Base-by-base conservation (phyloP, 2,113 vertebrate species). In the Hemiprocne comata region DNA sequence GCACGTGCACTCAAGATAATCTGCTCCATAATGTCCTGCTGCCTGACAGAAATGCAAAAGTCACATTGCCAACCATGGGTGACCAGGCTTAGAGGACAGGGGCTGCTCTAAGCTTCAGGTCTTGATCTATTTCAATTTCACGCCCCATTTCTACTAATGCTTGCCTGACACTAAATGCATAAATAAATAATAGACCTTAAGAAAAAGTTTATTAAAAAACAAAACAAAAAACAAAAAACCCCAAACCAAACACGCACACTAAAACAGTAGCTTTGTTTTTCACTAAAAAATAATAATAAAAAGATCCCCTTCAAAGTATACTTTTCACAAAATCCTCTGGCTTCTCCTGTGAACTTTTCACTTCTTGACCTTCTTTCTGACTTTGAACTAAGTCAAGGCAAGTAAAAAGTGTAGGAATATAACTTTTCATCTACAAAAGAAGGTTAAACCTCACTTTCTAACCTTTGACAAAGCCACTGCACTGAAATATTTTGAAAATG, bases 21-120 rank as follows among this genome's bases (percentile, higher is more conserved):
- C 40, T 12, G 40, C 40, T 42, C 40, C 40, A 42, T 42, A 42
- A 19, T 65, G 33, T 61, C 20, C 54, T 65, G 17, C 29, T 93
- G 14, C 14, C 24, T 71, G 17, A 8, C 40, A 66, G 46, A 89
- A 74, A 73, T 2, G 4, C 9, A 70, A 86, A 93, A 42, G 11
- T 7, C 19, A 28, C 5, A 3, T 5, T 60, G 9, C 13, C 29
- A 80, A 17, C 7, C 6, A 40, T 0, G 0, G 7, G 6, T 73
- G n/a, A 48, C 9, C 20, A 33, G 33, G n/a, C 11, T 87, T 54
- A 46, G 13, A 1, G 2, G n/a, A 61, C 2, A 62, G 31, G 70
- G 33, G 26, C 29, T 62, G 5, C 18, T 7, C 12, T 50, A 70
- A 74, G 5, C 24, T 67, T 77, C 15, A 62, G 11, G 17, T 57